Evolutionary conservation across 1,140 invertebrate species (phyloP), one percentile per base, ranked within the genome.

Genomic region (Melanaphis sacchari): DNA sequence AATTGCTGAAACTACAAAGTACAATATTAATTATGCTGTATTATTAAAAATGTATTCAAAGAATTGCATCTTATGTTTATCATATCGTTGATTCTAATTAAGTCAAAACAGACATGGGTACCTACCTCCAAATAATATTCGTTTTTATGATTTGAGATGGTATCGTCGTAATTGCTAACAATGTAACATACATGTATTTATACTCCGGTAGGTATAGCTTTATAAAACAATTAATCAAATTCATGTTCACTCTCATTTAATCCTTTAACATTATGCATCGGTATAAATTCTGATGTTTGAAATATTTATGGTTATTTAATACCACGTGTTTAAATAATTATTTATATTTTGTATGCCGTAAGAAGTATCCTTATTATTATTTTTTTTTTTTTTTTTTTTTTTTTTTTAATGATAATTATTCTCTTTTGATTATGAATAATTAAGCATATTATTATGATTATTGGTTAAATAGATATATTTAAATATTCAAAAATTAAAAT

Each of bases 281-380:
- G n/a, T 76, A n/a, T n/a, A n/a, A 76, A 76, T 76, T 76, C 59
- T 76, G 59, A n/a, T 76, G 59, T 76, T n/a, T 76, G 59, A n/a
- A 36, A 76, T 76, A 76, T 76, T 76, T 76, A 76, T 76, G 59
- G n/a, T 21, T n/a, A 76, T n/a, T 76, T 76, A 36, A n/a, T 76
- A 76, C n/a, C n/a, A 76, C 59, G 7, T n/a, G 59, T 21, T n/a
- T 76, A n/a, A 76, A 76, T n/a, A n/a, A 76, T n/a, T 76, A n/a
- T 76, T 5, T 76, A 76, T 18, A 76, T n/a, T n/a, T n/a, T 18
- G 15, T 76, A n/a, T 18, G 15, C 4, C 11, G 0, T n/a, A n/a
- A 76, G 59, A n/a, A 76, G 31, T 76, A 15, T 66, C 31, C 9
- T 76, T 0, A 52, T 49, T 49, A 43, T 43, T 43, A 59, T 66